Evolutionary conservation across 2,888 invertebrate genomes (phyloP).

Genomic region (Caenorhabditis macrosperma): DNA sequence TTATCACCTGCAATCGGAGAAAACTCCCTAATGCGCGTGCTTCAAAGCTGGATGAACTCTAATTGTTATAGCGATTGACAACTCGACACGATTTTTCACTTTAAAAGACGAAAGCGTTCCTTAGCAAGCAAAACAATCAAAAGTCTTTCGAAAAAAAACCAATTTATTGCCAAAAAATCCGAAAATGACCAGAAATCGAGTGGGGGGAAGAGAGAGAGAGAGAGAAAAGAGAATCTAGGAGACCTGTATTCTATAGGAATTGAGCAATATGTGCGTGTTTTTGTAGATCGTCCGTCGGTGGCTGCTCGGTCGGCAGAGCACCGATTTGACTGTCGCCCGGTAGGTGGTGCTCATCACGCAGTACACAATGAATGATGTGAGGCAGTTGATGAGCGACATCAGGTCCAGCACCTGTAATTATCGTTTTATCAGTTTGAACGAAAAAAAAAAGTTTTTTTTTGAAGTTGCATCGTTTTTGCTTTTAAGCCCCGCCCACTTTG

Average conservation of each 20-base stretch:
- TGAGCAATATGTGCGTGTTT: constrained; percentile 56
- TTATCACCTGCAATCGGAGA: not conserved
- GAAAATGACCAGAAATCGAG: not conserved
- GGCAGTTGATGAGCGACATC: constrained; percentile 72
- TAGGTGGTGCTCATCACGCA: constrained; percentile 72
- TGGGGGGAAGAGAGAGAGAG: constrained; percentile 10
- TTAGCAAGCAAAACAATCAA: no score
- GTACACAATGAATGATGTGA: constrained; percentile 72
- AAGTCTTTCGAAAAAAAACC: not conserved
- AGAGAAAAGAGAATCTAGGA: constrained; percentile 43
- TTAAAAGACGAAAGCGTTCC: no score
- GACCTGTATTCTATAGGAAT: constrained; percentile 60
- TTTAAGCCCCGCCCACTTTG: no score
- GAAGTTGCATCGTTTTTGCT: not conserved
- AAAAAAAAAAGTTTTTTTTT: not conserved
- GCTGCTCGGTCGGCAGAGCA: constrained; percentile 28
- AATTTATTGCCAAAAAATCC: constrained; percentile 26
- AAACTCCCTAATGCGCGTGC: not conserved
- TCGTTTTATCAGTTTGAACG: not conserved
- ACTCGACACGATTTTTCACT: no score
- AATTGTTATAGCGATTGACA: no score
- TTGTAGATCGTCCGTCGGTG: constrained; percentile 26
- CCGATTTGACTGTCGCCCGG: constrained; percentile 64
- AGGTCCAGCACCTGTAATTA: constrained; percentile 66
- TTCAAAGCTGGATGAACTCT: no score